phyloP scores from a whole-genome alignment of 2,888 invertebrate species.

The Pachliopta kotzebuea region DNA sequence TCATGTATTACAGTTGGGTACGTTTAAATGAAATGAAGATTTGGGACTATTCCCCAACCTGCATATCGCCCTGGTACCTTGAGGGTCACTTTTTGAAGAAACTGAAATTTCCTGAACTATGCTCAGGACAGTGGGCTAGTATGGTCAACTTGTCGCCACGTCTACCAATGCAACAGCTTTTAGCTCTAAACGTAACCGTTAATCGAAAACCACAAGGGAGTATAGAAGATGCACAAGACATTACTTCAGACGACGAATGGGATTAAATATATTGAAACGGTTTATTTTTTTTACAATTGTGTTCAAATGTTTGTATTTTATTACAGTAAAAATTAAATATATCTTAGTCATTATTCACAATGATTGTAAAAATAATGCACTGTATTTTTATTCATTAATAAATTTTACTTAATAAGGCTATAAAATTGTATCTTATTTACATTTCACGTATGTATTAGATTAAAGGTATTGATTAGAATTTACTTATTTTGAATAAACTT shows the following conservation, averaged over 20 bases:
- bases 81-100: constrained; percentile 85
- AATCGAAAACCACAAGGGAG: constrained; percentile 74
- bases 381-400: no score
- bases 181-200: constrained; percentile 72
- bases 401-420: no score
- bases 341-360: no score
- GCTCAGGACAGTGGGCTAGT: constrained; percentile 89
- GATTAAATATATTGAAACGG: constrained; percentile 29
- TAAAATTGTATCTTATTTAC: no score
- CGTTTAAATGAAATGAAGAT: constrained; percentile 83
- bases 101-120: constrained; percentile 86
- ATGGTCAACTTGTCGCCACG: constrained; percentile 86
- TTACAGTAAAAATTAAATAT: no score
- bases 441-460: not conserved
- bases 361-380: no score
- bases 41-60: constrained; percentile 86
- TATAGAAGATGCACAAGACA: constrained; percentile 70
- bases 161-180: constrained; percentile 78
- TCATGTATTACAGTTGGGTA: constrained; percentile 80
- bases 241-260: constrained; percentile 55
- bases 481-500: not conserved
- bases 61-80: constrained; percentile 86
- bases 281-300: not conserved
- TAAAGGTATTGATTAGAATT: not conserved
- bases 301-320: not conserved